Percentiles rank a stretch among this genome's conserved stretches.
Conservation (phyloP, 2,797 vertebrate species). For the Notolepis coatsorum region DNA sequence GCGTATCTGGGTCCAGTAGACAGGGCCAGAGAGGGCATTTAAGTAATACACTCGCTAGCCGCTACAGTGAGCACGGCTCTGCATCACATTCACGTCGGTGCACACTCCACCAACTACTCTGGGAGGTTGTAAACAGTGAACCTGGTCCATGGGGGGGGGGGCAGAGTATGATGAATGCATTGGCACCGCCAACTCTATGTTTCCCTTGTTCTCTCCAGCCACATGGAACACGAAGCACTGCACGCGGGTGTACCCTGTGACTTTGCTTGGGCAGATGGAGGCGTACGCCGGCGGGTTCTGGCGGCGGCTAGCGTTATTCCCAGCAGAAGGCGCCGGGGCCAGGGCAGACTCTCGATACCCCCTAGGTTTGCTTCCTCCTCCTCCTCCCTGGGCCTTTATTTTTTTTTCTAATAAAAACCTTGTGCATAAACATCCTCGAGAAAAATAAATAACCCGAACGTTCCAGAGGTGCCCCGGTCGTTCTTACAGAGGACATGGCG, state of each 20-base stretch:
- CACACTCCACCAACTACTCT: constrained; percentile 50
- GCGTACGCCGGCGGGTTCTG: constrained; percentile 43
- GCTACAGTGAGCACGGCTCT: constrained; percentile 15
- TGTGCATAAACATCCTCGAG: constrained; percentile 24
- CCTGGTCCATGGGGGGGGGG: constrained; percentile 25
- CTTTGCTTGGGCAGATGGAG: constrained; percentile 68
- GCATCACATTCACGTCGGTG: constrained; percentile 53
- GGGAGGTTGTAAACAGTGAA: constrained; percentile 66
- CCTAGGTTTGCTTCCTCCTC: constrained; percentile 29
- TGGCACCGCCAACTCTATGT: constrained; percentile 67
- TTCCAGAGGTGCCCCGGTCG: not conserved
- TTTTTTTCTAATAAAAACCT: constrained; percentile 32
- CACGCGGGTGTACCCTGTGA: constrained; percentile 65
- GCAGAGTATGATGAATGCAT: constrained; percentile 73
- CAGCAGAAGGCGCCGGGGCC: constrained; percentile 27
- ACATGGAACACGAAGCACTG: constrained; percentile 75
- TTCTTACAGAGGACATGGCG: constrained; percentile 9
- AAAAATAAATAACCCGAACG: constrained; percentile 6
- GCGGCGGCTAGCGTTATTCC: constrained; percentile 50
- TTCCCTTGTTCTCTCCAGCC: constrained; percentile 74
- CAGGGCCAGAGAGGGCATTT: constrained; percentile 32
- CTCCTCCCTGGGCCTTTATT: constrained; percentile 37
- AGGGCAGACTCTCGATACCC: constrained; percentile 30
- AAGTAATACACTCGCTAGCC: constrained; percentile 5
- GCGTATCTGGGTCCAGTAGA: too few relatives aligned